Base-by-base conservation (phyloP, 1,140 invertebrate species). In the Hycleus phaleratus region DNA sequence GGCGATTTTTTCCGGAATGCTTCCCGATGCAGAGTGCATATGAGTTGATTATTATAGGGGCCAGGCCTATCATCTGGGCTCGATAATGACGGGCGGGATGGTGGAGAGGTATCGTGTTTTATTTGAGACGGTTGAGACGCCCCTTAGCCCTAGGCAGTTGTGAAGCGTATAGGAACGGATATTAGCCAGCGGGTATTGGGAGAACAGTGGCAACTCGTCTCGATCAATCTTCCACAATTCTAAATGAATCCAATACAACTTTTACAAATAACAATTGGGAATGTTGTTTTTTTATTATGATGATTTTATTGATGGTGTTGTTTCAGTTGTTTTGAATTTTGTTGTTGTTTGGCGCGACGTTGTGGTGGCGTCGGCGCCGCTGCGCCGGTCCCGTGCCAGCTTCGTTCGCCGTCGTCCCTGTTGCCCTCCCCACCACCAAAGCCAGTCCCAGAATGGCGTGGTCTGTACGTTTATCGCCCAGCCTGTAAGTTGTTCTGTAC, bases 361-460 rank as follows among this genome's bases (percentile, higher is more conserved):
- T 7, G 4, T 4, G 47, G 38, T 38, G 8, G 38, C 5, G 46
- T 12, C 32, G 12, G 26, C 11, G 38, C 18, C 3, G 25, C 25
- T 12, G 12, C 18, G 25, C 42, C 5, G 26, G 7, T 12, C 12
- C 11, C 26, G 5, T 10, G 48, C 8, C 47, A 43, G 38, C 32
- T 49, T 38, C 59, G 32, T 32, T 5, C 54, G 54, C 45, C 42
- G 42, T 39, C 56, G 59, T 8, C 45, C 9, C 26, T 9, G 47
- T 11, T 52, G 26, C 58, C 46, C 56, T 44, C 49, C 60, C 64
- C 66, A 61, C 65, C 68, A 65, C 60, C 58, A 58, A 68, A 69
- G 69, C 63, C 68, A 68, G 66, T 68, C 69, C 67, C 67, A 67
- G 65, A 68, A 67, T 71, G 71, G 71, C 71, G 70, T 71, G 71